phyloP scores from a whole-genome alignment of 1,140 invertebrate species.

The Melanaphis sacchari region DNA sequence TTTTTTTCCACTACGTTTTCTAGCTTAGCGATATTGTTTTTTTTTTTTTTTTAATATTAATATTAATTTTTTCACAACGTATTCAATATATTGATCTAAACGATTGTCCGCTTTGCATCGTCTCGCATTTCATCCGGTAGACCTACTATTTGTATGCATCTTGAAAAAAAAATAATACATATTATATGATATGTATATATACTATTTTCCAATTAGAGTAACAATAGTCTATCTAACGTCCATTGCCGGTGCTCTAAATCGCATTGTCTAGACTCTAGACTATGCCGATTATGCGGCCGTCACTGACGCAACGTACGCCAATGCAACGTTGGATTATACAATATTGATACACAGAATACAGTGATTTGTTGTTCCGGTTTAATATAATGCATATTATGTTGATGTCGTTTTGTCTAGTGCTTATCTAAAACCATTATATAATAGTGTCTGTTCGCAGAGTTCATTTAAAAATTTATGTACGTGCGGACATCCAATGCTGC shows the following conservation, averaged over 20 bases:
- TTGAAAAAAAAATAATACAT: background rate
- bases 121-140: slow-evolving; percentile 8
- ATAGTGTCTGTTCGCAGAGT: background rate
- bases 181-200: background rate
- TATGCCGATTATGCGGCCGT: slow-evolving; percentile 28
- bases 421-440: slow-evolving; percentile 22
- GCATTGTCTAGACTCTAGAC: slow-evolving; percentile 46
- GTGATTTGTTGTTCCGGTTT: slow-evolving; percentile 44
- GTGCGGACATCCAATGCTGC: background rate
- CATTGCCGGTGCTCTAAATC: background rate
- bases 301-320: background rate
- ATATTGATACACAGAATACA: background rate
- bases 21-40: background rate
- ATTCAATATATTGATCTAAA: background rate
- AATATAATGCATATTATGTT: slow-evolving; percentile 9
- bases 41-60: background rate
- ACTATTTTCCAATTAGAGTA: background rate
- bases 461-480: slow-evolving; percentile 1
- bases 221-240: background rate
- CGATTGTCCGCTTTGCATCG: background rate
- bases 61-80: background rate
- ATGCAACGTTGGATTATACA: slow-evolving; percentile 19
- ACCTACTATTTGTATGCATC: slow-evolving; percentile 33
- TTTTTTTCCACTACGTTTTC: background rate
- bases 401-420: slow-evolving; percentile 2